A percentile compares a stretch with the other conserved stretches of the same genome.
Evolutionary conservation across 2,888 invertebrate genomes (phyloP).

Genomic region (Prosopocoilus inquinatus): DNA sequence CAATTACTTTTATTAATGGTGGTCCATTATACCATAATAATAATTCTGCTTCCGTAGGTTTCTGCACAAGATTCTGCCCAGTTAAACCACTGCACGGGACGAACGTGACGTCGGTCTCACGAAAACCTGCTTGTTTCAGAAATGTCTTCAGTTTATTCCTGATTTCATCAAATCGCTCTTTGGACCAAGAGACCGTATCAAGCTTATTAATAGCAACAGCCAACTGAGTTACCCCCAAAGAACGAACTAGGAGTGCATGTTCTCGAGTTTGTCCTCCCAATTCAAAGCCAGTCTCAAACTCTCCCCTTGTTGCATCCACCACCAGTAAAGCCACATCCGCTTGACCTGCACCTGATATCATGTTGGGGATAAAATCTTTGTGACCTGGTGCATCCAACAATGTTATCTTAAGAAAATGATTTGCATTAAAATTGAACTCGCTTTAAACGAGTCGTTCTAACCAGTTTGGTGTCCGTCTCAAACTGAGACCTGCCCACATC

Average conservation of each 20-base stretch:
- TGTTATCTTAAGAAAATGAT: constrained; percentile 55
- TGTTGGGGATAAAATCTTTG: constrained; percentile 98
- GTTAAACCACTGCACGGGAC: constrained; percentile 96
- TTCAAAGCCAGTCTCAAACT: constrained; percentile 99
- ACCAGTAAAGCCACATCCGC: constrained; percentile 97
- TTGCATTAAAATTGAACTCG: not conserved
- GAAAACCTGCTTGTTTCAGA: constrained; percentile 88
- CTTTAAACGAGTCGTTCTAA: constrained; percentile 9
- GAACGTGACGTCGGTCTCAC: constrained; percentile 81
- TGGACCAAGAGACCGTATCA: constrained; percentile 93
- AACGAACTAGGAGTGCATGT: constrained; percentile 90
- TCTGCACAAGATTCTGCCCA: constrained; percentile 84
- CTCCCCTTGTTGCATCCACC: constrained; percentile 93
- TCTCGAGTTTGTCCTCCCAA: constrained; percentile 97
- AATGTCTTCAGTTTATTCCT: constrained; percentile 76
- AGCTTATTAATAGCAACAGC: constrained; percentile 96
- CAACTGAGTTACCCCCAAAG: constrained; percentile 86
- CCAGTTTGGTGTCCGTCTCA: constrained; percentile 76
- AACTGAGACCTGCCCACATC: constrained; percentile 93
- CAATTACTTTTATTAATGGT: constrained; percentile 80
- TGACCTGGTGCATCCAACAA: constrained; percentile 98
- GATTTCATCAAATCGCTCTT: constrained; percentile 89
- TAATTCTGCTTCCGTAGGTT: constrained; percentile 63
- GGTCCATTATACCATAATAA: constrained; percentile 81
- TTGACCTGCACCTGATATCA: constrained; percentile 98